These are phyloP conservation scores for Cephalopachus bancanus DNA, from an alignment of 2,797 vertebrate genomes.

Conservation along the genomic window DNA sequence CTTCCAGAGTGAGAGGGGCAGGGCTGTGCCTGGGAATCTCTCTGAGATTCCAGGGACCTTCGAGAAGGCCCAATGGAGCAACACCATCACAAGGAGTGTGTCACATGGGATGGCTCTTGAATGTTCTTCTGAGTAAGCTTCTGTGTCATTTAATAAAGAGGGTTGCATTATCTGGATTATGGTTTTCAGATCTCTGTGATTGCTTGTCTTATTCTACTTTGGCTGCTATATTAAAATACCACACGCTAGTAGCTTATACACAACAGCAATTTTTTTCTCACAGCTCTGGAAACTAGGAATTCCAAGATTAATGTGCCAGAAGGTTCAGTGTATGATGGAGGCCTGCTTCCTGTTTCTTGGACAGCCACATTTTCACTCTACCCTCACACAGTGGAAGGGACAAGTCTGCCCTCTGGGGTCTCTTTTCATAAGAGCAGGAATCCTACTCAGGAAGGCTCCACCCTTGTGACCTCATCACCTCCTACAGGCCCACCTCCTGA, in stretches of 20 bases:
- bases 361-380: too few relatives aligned
- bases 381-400: neutral
- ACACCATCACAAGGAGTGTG: neutral
- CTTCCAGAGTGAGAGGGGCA: neutral
- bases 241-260: neutral
- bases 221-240: neutral
- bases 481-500: neutral
- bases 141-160: neutral
- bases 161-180: neutral
- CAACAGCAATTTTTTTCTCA: neutral
- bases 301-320: too few relatives aligned
- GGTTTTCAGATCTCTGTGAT: neutral
- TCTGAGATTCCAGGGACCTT: neutral
- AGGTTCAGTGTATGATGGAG: too few relatives aligned
- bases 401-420: neutral
- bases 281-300: neutral
- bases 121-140: neutral
- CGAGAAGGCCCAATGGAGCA: neutral
- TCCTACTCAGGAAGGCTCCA: neutral
- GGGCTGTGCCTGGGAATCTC: rapidly evolving
- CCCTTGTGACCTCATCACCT: too few relatives aligned
- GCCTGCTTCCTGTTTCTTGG: neutral
- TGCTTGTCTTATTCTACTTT: neutral
- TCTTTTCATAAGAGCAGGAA: neutral
- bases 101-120: neutral